Evolutionary conservation across 2,113 vertebrate species (phyloP).

Genomic region (Chinchilla lanigera): DNA sequence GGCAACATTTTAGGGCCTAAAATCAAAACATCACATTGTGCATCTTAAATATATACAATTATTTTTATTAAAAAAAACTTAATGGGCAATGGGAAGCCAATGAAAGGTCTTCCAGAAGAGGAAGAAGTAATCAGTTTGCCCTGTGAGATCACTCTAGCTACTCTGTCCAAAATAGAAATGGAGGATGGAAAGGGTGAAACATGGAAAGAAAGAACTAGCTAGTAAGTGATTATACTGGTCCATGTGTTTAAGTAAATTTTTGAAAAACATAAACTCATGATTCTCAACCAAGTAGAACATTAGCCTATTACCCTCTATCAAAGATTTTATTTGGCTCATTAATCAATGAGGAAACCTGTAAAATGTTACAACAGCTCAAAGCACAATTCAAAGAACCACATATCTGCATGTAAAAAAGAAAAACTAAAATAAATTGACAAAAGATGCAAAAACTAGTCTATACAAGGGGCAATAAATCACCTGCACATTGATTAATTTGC

Average conservation of each 20-base stretch:
- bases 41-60: background rate
- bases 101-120: background rate
- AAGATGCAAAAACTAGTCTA: constrained; percentile 3
- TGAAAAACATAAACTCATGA: background rate
- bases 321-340: constrained; percentile 39
- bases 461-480: background rate
- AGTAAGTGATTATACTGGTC: background rate
- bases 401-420: background rate
- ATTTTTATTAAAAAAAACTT: background rate
- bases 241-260: background rate
- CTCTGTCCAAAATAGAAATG: background rate
- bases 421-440: background rate
- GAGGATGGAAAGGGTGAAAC: background rate
- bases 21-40: background rate
- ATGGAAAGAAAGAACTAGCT: background rate
- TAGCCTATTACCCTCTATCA: background rate
- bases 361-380: background rate
- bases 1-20: background rate
- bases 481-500: background rate
- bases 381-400: background rate
- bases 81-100: background rate
- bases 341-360: background rate
- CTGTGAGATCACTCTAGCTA: background rate
- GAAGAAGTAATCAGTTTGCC: background rate
- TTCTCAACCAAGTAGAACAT: background rate